Evolutionary conservation across 2,797 vertebrate species (phyloP).

Genomic region (Muscicapa striata): DNA sequence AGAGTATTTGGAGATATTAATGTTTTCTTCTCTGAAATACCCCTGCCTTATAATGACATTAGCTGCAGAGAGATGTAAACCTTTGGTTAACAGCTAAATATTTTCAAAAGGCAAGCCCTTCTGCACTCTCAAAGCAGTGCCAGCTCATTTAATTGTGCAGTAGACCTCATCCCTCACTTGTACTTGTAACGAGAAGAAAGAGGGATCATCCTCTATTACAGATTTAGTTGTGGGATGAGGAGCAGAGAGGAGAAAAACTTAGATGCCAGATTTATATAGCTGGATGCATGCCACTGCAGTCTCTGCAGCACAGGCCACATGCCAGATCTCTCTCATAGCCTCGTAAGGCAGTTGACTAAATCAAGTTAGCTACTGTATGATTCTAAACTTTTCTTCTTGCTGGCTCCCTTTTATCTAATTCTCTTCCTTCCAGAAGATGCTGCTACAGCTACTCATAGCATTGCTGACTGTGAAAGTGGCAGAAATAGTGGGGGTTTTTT

Average conservation of each 20-base stretch:
- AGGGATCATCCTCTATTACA: not conserved
- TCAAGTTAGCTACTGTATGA: constrained; percentile 24
- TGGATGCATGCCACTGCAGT: constrained; percentile 20
- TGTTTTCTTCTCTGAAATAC: not conserved
- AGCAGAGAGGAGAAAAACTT: constrained; percentile 1
- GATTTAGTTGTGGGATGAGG: not conserved
- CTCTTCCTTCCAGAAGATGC: constrained; percentile 63
- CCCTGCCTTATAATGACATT: not conserved
- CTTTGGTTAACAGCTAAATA: not conserved
- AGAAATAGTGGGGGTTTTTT: not conserved
- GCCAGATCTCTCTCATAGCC: constrained; percentile 34
- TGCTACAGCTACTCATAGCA: constrained; percentile 58
- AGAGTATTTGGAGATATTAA: not conserved
- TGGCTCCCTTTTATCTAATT: constrained; percentile 66
- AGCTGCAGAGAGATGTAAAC: not conserved
- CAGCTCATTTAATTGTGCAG: not conserved
- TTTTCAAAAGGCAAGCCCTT: not conserved
- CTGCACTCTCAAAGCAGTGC: not conserved
- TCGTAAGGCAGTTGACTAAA: constrained; percentile 47
- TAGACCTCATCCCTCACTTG: not conserved
- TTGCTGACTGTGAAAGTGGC: constrained; percentile 30
- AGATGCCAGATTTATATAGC: not conserved
- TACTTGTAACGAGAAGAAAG: not conserved
- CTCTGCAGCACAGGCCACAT: constrained; percentile 34
- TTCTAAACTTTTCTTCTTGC: constrained; percentile 38